phyloP scores from a whole-genome alignment of 2,888 invertebrate genomes.

The Bruchidius siliquastri region DNA sequence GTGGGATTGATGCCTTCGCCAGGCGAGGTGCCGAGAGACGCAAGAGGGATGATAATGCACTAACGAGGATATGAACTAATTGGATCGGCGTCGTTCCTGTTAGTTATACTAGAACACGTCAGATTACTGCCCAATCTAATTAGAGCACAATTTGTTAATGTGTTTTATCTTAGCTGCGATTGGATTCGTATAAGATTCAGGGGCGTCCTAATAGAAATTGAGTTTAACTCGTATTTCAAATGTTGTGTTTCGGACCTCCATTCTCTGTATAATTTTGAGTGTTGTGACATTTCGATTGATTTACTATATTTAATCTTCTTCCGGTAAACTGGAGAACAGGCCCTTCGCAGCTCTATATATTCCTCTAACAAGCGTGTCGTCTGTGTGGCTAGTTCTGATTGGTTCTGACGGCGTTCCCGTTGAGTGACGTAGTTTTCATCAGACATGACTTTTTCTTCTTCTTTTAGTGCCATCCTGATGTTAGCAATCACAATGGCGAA shows the following conservation, averaged over 20 bases:
- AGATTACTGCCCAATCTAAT: conserved; percentile 50
- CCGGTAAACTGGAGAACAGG: too few species aligned
- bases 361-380: too few species aligned
- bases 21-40: conserved; percentile 4
- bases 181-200: conserved; percentile 39
- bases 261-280: too few species aligned
- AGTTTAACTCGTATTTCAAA: neutral
- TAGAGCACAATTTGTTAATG: conserved; percentile 51
- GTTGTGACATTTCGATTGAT: too few species aligned
- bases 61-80: conserved; percentile 40
- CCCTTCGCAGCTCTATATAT: too few species aligned
- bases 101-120: conserved; percentile 44
- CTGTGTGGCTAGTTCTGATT: too few species aligned
- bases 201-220: conserved; percentile 7
- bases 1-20: neutral
- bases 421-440: too few species aligned
- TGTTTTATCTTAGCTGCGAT: conserved; percentile 48
- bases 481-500: too few species aligned
- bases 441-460: too few species aligned
- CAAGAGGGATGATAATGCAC: conserved; percentile 27
- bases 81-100: conserved; percentile 39
- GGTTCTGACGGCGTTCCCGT: too few species aligned
- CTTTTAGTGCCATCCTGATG: too few species aligned
- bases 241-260: neutral
- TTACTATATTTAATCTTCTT: too few species aligned